Base-by-base conservation (phyloP, 2,888 invertebrate genomes). In the Eudemis profundana region DNA sequence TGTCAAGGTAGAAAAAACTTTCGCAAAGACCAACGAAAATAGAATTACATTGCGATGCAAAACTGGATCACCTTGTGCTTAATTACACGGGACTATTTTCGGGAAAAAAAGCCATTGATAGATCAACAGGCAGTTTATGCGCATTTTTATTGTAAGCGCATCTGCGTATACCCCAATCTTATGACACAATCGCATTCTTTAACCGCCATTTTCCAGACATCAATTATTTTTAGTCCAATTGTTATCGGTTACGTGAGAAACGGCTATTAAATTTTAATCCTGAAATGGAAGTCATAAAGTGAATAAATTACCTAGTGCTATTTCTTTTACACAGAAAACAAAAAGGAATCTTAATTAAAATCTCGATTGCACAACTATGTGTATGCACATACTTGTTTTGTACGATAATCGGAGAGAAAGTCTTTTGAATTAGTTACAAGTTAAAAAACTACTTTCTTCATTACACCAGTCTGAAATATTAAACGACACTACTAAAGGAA, bases 41-140 rank as follows among this genome's bases (percentile, higher is more conserved):
- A 84, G 76, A 78, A 19, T 40, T 62, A 44, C 61, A 49, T 59
- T 62, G 59, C 42, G 44, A 68, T 66, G 66, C 68, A 59, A 68
- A 70, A 67, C 62, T 68, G 76, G 65, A 81, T 78, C 79, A 81
- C 84, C 83, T 85, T 85, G 86, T 81, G 78, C 84, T 84, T 86
- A 85, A 85, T 85, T 82, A 83, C 82, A 33, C 51, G 68, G 63
- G 76, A 70, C 66, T 72, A 73, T 73, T 69, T 69, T 62, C 50
- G 65, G 68, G n/a, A 53, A 69, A 68, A 70, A 71, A 74, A 75
- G 73, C 73, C 68, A 64, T 69, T 68, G 66, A 76, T 75, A 70
- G 66, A 78, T 75, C 74, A 77, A 73, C 76, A 81, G 78, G 77
- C 81, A 82, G 74, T 84, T 82, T 78, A 81, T 73, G 77, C 81